A percentile compares a stretch with the other conserved stretches of the same genome.
Evolutionary conservation across 1,140 invertebrate species (phyloP).

Genomic region (Trinorchestia longiramus): DNA sequence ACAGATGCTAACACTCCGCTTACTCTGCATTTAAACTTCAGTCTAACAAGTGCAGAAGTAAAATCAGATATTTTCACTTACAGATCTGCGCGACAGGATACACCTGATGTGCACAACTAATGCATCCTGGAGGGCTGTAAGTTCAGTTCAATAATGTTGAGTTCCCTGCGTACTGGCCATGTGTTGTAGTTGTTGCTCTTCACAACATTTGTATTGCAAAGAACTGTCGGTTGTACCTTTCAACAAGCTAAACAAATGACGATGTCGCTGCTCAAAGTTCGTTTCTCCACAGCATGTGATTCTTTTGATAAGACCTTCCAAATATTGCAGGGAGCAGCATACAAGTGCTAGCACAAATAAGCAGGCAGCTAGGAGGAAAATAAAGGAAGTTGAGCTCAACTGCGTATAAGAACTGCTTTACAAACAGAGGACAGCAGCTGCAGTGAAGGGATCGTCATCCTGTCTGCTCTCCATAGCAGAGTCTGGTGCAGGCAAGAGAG

Average conservation of each 20-base stretch:
- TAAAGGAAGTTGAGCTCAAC: background rate
- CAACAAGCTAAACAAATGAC: background rate
- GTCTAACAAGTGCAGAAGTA: background rate
- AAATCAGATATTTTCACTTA: constrained; percentile 3
- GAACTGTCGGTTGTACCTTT: background rate
- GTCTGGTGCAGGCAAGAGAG: background rate
- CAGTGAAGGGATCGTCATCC: background rate
- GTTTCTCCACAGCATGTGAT: background rate
- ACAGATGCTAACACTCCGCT: background rate
- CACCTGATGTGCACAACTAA: constrained; percentile 4
- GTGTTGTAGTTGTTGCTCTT: background rate
- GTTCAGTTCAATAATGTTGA: background rate
- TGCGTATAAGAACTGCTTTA: background rate
- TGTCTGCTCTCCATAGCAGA: background rate
- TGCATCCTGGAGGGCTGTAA: background rate
- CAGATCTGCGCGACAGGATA: constrained; percentile 10
- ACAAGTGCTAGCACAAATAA: background rate
- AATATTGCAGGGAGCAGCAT: background rate
- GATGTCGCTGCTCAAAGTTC: too few relatives aligned
- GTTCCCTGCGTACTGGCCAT: background rate
- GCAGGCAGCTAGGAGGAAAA: background rate
- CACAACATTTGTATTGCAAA: background rate
- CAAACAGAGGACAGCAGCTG: background rate
- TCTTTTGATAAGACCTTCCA: background rate
- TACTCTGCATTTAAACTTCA: background rate